These are phyloP conservation scores for Apodemus agrarius DNA, from an alignment of 2,797 vertebrate species.

Conservation along the genomic window DNA sequence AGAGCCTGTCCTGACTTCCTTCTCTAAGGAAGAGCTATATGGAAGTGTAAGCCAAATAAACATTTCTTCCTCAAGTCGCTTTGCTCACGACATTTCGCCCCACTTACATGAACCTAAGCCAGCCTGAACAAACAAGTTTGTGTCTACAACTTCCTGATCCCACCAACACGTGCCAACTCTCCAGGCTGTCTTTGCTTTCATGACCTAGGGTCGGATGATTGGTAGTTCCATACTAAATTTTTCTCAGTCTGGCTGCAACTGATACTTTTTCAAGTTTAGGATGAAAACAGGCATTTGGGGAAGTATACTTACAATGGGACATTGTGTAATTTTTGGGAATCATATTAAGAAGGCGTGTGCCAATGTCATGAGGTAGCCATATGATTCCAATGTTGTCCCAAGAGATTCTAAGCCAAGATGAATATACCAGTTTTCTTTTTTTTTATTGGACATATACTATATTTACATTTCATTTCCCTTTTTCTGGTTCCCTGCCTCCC, in stretches of 20 bases:
- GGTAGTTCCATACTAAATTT: neutral
- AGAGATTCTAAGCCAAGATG: neutral
- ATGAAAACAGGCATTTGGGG: neutral
- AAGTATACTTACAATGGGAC: neutral
- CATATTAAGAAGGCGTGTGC: neutral
- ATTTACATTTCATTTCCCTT: too few relatives aligned
- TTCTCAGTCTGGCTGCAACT: neutral
- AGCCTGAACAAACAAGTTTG: neutral
- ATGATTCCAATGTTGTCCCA: rapidly evolving
- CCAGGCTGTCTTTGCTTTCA: neutral
- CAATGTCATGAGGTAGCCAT: neutral
- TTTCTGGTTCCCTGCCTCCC: too few relatives aligned
- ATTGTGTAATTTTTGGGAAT: neutral
- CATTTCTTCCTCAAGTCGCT: neutral
- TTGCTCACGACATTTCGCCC: neutral
- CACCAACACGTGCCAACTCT: neutral
- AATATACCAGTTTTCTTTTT: neutral
- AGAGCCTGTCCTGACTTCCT: neutral
- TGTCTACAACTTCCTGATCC: too few relatives aligned
- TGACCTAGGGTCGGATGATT: neutral
- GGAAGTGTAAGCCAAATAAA: neutral
- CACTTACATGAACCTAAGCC: neutral
- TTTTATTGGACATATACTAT: neutral
- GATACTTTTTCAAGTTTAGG: neutral
- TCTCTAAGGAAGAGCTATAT: neutral